Evolutionary conservation across 2,113 vertebrate genomes (phyloP).

Genomic region (Atlantisia rogersi): DNA sequence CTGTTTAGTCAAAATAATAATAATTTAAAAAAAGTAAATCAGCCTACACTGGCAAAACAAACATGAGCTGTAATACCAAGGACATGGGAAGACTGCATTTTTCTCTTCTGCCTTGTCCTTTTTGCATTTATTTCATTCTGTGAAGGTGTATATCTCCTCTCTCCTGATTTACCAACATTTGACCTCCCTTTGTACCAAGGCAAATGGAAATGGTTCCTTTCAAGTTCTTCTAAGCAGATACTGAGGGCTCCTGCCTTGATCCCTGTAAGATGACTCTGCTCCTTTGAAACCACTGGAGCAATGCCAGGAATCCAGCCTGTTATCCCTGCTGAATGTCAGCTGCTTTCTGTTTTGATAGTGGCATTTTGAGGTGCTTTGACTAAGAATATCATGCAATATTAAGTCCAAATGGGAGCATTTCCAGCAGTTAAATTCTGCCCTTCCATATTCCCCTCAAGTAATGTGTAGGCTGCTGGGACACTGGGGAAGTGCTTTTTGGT

Average conservation of each 20-base stretch:
- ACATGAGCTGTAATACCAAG: not conserved
- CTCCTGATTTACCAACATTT: conserved; percentile 27
- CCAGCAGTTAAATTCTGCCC: not conserved
- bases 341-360: not conserved
- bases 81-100: not conserved
- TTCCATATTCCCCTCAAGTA: not conserved
- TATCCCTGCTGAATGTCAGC: conserved; percentile 48
- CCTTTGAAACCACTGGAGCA: conserved; percentile 10
- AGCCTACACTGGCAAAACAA: not conserved
- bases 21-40: not conserved
- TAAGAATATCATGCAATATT: not conserved
- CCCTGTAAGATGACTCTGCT: conserved; percentile 12
- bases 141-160: not conserved
- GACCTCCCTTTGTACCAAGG: conserved; percentile 7
- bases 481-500: not conserved
- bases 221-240: not conserved
- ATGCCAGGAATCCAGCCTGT: conserved; percentile 22
- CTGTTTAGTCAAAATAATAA: not conserved
- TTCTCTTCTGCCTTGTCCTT: not conserved
- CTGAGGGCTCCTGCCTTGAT: conserved; percentile 29
- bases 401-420: not conserved
- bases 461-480: not conserved
- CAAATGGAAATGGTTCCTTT: conserved; percentile 35
- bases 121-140: not conserved
- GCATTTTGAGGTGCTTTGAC: not conserved